These are phyloP conservation scores for Platycheirus rosarum DNA, from an alignment of 2,888 invertebrate species.

Conservation along the genomic window DNA sequence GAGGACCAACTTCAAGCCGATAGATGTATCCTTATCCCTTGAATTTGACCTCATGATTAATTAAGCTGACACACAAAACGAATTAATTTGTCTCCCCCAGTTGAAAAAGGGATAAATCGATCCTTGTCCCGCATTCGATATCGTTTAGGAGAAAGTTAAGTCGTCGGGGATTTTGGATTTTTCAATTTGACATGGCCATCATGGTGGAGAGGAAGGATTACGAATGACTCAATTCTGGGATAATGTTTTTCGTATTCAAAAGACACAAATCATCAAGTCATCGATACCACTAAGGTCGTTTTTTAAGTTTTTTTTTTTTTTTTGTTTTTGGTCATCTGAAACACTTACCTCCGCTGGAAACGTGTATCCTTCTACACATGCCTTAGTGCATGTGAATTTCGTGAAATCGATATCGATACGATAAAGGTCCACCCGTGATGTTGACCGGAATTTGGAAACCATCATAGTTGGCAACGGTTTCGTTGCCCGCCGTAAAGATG, in stretches of 20 bases:
- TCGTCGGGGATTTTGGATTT: conserved; percentile 11
- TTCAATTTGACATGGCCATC: conserved; percentile 34
- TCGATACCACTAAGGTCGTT: no score
- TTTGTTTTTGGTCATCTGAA: no score
- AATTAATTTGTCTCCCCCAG: conserved; percentile 44
- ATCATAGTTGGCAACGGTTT: conserved; percentile 84
- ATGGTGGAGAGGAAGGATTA: background rate
- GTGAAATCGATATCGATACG: conserved; percentile 97
- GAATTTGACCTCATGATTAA: conserved; percentile 68
- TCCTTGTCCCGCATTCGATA: conserved; percentile 23
- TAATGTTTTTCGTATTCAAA: conserved; percentile 8
- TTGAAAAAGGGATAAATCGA: conserved; percentile 53
- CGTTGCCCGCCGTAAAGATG: conserved; percentile 94
- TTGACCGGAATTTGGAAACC: conserved; percentile 88
- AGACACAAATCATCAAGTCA: conserved; percentile 3
- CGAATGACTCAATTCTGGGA: conserved; percentile 15
- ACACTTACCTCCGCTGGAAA: conserved; percentile 97
- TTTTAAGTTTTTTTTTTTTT: conserved; percentile 23
- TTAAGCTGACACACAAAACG: conserved; percentile 65
- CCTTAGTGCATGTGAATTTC: conserved; percentile 98
- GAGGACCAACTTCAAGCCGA: conserved; percentile 31
- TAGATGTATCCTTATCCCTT: conserved; percentile 1
- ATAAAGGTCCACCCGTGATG: conserved; percentile 97
- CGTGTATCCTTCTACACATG: conserved; percentile 95
- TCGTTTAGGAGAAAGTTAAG: conserved; percentile 46